Evolutionary conservation across 2,797 vertebrate species (phyloP).

Genomic region (Pantherophis alleghaniensis): DNA sequence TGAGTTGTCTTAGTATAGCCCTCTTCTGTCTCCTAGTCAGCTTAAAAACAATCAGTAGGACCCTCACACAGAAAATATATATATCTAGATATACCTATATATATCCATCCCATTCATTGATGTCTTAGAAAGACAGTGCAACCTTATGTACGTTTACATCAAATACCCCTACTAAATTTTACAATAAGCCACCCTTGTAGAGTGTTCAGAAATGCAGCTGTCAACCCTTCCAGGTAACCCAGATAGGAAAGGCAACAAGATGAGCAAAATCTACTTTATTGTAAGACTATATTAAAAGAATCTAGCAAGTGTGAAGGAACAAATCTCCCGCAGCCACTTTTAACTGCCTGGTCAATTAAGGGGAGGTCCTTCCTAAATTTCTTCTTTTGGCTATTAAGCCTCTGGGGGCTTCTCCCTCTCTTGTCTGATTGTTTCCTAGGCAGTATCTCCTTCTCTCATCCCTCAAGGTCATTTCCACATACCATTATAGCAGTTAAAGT

Average conservation of each 20-base stretch:
- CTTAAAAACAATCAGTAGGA: slow-evolving; percentile 6
- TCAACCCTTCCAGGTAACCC: neutral
- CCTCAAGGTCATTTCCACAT: neutral
- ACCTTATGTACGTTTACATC: too few relatives aligned
- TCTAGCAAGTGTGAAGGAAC: neutral
- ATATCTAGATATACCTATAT: neutral
- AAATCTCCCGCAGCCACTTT: neutral
- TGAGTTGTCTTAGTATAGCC: slow-evolving; percentile 24
- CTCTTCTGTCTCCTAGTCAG: slow-evolving; percentile 8
- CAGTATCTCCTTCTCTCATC: neutral
- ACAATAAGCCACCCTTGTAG: neutral
- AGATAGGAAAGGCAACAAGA: neutral
- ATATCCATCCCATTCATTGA: neutral
- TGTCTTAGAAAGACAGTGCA: neutral
- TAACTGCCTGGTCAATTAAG: neutral
- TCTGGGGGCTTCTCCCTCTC: neutral
- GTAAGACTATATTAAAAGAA: neutral
- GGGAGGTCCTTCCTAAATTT: neutral
- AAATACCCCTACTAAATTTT: neutral
- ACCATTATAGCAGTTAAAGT: neutral
- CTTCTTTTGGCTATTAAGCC: neutral
- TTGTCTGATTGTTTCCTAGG: neutral
- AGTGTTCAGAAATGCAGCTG: neutral
- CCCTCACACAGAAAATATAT: neutral
- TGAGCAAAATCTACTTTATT: neutral